Conservation (phyloP, 2,888 invertebrate species). For the Tetheella fluctuosa region DNA sequence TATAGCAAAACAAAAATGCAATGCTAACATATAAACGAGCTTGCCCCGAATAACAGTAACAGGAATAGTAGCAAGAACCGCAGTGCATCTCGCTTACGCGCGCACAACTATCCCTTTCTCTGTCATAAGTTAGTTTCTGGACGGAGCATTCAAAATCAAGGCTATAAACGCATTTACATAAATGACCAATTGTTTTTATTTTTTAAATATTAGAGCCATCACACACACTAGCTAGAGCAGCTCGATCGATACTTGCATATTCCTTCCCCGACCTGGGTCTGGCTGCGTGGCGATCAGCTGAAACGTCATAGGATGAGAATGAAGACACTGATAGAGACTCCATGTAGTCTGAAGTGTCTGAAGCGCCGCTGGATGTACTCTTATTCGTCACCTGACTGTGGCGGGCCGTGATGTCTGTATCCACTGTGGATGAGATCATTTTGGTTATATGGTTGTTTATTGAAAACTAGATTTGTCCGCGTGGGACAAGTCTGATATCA, state of each 20-base stretch:
- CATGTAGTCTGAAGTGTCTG: slow-evolving; percentile 90
- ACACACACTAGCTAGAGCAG: slow-evolving; percentile 51
- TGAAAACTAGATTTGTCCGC: too few relatives aligned
- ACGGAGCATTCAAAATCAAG: too few relatives aligned
- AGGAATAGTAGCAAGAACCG: not conserved
- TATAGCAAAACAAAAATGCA: too few relatives aligned
- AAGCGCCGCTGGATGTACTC: slow-evolving; percentile 88
- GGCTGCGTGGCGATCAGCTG: slow-evolving; percentile 77
- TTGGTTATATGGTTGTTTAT: not conserved
- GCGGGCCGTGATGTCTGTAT: slow-evolving; percentile 75
- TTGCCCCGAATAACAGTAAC: too few relatives aligned
- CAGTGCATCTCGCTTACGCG: not conserved
- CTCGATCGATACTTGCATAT: slow-evolving; percentile 72
- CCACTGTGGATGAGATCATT: slow-evolving; percentile 54
- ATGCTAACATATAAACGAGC: too few relatives aligned
- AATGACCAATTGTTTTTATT: too few relatives aligned
- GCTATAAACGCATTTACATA: not conserved
- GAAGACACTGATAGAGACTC: slow-evolving; percentile 89
- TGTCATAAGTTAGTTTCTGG: not conserved
- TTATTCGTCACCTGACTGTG: slow-evolving; percentile 84
- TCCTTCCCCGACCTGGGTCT: slow-evolving; percentile 77
- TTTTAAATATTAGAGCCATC: not conserved
- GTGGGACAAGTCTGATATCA: too few relatives aligned
- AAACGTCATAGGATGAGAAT: slow-evolving; percentile 86
- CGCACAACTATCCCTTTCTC: not conserved